A percentile compares a stretch with the other conserved stretches of the same genome.
phyloP scores from a whole-genome alignment of 1,140 invertebrate genomes.

The Pararge aegeria region DNA sequence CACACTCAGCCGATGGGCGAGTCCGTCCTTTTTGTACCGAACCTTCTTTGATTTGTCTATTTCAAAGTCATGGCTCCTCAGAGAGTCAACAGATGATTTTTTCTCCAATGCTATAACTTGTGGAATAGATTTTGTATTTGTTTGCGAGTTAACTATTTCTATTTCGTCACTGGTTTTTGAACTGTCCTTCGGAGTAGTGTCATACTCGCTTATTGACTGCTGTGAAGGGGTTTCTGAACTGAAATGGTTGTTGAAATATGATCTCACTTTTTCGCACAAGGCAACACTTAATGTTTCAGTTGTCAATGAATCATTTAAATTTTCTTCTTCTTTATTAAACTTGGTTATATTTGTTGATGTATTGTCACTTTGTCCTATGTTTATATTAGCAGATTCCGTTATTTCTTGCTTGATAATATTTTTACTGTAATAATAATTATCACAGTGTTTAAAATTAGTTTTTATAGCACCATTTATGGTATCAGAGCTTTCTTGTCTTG shows the following conservation, averaged over 20 bases:
- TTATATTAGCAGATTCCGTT: not conserved
- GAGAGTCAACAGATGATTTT: slow-evolving; percentile 15
- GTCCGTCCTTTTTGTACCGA: slow-evolving; percentile 62
- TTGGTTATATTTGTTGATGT: not conserved
- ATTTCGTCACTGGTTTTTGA: slow-evolving; percentile 50
- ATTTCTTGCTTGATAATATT: not conserved
- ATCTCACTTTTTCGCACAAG: slow-evolving; percentile 49
- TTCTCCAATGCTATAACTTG: slow-evolving; percentile 23
- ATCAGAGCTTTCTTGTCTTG: not conserved
- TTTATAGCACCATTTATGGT: not conserved
- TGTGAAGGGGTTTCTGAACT: slow-evolving; percentile 48
- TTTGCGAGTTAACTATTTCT: slow-evolving; percentile 42
- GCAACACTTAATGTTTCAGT: slow-evolving; percentile 21
- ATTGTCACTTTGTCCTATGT: not conserved
- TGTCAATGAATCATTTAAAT: not conserved
- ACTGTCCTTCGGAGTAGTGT: slow-evolving; percentile 42
- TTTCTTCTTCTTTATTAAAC: not conserved
- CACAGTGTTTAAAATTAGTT: too few relatives aligned
- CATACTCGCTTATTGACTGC: slow-evolving; percentile 56
- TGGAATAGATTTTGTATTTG: slow-evolving; percentile 22
- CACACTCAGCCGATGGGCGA: slow-evolving; percentile 45
- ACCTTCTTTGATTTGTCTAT: slow-evolving; percentile 45
- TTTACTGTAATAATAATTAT: too few relatives aligned
- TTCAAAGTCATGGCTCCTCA: slow-evolving; percentile 26
- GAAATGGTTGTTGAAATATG: slow-evolving; percentile 56